phyloP scores from a whole-genome alignment of 2,888 invertebrate species.

The Adelognathus sp. region DNA sequence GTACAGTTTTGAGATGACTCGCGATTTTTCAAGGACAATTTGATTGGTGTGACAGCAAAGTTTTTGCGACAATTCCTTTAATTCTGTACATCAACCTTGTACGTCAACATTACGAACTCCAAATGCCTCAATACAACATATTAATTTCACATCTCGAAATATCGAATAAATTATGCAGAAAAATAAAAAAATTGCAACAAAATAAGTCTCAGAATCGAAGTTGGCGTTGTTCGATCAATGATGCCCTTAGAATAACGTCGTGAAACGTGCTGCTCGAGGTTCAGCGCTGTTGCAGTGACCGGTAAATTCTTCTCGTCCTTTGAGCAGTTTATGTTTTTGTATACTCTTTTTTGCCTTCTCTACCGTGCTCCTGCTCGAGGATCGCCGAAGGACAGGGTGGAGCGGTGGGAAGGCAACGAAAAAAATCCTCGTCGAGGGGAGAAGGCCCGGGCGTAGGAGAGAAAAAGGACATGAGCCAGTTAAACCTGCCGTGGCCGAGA shows the following conservation, averaged over 20 bases:
- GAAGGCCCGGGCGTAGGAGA: slow-evolving; percentile 2
- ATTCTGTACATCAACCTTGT: no score
- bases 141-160: no score
- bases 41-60: no score
- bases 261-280: slow-evolving; percentile 42
- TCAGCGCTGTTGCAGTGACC: slow-evolving; percentile 32
- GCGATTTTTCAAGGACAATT: no score
- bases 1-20: no score
- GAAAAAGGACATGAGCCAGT: slow-evolving; percentile 34
- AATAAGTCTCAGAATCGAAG: slow-evolving; percentile 3
- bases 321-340: background rate
- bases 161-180: background rate
- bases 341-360: slow-evolving; percentile 1
- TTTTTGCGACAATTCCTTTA: no score
- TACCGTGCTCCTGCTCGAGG: slow-evolving; percentile 1
- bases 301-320: slow-evolving; percentile 30
- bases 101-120: background rate
- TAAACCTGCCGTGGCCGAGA: slow-evolving; percentile 27
- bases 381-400: slow-evolving; percentile 29
- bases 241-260: slow-evolving; percentile 45
- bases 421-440: slow-evolving; percentile 30
- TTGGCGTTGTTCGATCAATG: slow-evolving; percentile 28
- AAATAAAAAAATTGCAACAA: background rate
- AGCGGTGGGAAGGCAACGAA: slow-evolving; percentile 14
- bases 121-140: no score